These are phyloP conservation scores for Argyresthia goedartella DNA, from an alignment of 2,888 invertebrate species.

Conservation along the genomic window DNA sequence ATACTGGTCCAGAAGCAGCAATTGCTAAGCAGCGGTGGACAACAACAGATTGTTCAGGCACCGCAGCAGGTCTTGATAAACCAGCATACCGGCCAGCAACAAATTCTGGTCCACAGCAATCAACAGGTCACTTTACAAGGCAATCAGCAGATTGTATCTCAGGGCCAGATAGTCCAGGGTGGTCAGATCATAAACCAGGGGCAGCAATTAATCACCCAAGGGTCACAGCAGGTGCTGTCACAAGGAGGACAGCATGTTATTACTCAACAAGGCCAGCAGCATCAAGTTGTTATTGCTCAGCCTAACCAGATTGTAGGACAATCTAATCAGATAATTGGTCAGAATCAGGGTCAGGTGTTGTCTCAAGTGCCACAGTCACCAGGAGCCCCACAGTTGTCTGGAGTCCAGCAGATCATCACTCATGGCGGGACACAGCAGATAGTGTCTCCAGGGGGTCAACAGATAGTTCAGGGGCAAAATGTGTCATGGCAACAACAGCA, in stretches of 20 bases:
- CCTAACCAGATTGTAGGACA: slow-evolving; percentile 61
- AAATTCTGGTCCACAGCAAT: slow-evolving; percentile 61
- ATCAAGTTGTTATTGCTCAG: slow-evolving; percentile 62
- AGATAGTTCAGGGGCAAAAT: slow-evolving; percentile 56
- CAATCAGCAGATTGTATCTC: slow-evolving; percentile 58
- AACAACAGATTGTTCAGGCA: slow-evolving; percentile 61
- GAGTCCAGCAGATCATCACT: slow-evolving; percentile 63
- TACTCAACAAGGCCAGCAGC: slow-evolving; percentile 58
- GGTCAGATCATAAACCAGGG: slow-evolving; percentile 59
- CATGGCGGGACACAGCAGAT: slow-evolving; percentile 63
- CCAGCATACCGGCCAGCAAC: slow-evolving; percentile 60
- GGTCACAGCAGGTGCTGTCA: slow-evolving; percentile 54
- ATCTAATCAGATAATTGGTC: slow-evolving; percentile 57
- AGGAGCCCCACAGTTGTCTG: slow-evolving; percentile 37
- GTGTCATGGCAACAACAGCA: slow-evolving; percentile 61
- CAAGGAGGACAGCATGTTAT: slow-evolving; percentile 64
- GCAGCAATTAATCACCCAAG: slow-evolving; percentile 55
- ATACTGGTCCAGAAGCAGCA: slow-evolving; percentile 71
- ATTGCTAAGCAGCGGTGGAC: slow-evolving; percentile 65
- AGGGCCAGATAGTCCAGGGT: slow-evolving; percentile 59
- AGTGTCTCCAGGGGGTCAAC: slow-evolving; percentile 56
- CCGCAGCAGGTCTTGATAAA: slow-evolving; percentile 67
- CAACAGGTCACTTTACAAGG: slow-evolving; percentile 62
- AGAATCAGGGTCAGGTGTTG: slow-evolving; percentile 49
- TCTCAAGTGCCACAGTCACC: slow-evolving; percentile 57